A percentile compares a stretch with the other conserved stretches of the same genome.
Conservation (phyloP, 1,140 invertebrate species). For the Caenorhabditis elegans region DNA sequence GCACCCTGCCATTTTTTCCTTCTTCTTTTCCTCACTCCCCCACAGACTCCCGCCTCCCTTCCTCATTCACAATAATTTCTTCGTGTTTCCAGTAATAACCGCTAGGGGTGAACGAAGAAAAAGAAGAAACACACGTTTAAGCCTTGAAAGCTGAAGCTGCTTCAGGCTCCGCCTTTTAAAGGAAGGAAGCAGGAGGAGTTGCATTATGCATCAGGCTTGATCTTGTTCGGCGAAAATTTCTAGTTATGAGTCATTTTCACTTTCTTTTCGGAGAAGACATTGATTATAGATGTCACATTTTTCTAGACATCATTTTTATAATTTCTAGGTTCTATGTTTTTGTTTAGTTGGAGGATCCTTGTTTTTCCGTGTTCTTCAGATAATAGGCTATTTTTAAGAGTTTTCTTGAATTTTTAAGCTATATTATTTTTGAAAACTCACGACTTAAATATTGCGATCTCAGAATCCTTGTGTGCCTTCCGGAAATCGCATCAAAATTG, state of each 20-base stretch:
- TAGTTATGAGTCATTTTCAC: background rate
- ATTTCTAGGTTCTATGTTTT: background rate
- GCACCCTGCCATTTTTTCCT: background rate
- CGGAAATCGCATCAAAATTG: too few relatives aligned
- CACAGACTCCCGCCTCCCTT: too few relatives aligned
- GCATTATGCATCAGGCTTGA: constrained; percentile 22
- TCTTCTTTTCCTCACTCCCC: background rate
- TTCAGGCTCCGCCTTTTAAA: background rate
- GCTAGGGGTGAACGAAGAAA: background rate
- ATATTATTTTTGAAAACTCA: too few relatives aligned
- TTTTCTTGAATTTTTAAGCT: too few relatives aligned
- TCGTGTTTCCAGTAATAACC: background rate
- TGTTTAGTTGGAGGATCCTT: too few relatives aligned
- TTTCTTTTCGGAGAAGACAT: background rate
- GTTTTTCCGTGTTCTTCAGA: too few relatives aligned
- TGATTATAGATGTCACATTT: background rate
- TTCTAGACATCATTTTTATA: background rate
- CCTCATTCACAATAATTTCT: background rate
- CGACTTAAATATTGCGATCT: too few relatives aligned
- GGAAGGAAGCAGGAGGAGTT: background rate
- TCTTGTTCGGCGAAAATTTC: background rate
- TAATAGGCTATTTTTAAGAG: too few relatives aligned
- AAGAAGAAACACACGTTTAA: constrained; percentile 18
- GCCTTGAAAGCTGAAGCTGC: background rate
- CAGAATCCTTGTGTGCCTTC: too few relatives aligned